Evolutionary conservation across 2,797 vertebrate species (phyloP), one percentile per base, ranked within the genome.

Genomic region (Muscicapa striata): DNA sequence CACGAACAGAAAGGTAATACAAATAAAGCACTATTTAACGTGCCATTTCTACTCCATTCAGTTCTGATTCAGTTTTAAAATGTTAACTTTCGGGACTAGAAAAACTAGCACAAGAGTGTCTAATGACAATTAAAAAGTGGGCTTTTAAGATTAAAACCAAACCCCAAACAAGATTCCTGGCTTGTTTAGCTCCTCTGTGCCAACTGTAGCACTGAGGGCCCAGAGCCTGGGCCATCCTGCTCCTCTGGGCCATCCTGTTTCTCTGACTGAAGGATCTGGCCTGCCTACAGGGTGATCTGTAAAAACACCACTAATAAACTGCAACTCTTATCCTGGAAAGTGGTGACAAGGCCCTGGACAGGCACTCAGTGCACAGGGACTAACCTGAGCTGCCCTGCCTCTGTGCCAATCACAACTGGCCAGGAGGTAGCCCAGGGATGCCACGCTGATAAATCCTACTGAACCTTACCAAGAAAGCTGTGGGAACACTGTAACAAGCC

Each of bases 261-360:
- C 84, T 59, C 72, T 61, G 76, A 61, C 68, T 81, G 76, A 66
- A 94, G 74, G 77, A 94, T 58, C 40, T 83, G 43, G 64, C 74
- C 52, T 81, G 76, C 58, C 64, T 89, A 75, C 46, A 70, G 4
- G 11, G 27, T 45, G 52, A 85, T 74, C 84, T 81, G 30, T 32
- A 84, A 72, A 90, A 89, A 51, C 73, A 88, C n/a, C 27, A 75
- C 59, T 75, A 87, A 96, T 94, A 86, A 93, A 69, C 52, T 43
- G 23, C 14, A 70, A 84, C 93, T 93, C 88, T 77, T 90, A 92
- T 78, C 87, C 86, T 66, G 62, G 89, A 51, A 93, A 93, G 74
- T 43, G 78, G 85, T 92, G 87, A 93, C 79, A 85, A 95, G 17
- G 85, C 67, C 64, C 72, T 38, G 69, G 41, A 78, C 14, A 87